Evolutionary conservation across 2,797 vertebrate genomes (phyloP), one percentile per base, ranked within the genome.

Genomic region (Acanthopagrus latus): DNA sequence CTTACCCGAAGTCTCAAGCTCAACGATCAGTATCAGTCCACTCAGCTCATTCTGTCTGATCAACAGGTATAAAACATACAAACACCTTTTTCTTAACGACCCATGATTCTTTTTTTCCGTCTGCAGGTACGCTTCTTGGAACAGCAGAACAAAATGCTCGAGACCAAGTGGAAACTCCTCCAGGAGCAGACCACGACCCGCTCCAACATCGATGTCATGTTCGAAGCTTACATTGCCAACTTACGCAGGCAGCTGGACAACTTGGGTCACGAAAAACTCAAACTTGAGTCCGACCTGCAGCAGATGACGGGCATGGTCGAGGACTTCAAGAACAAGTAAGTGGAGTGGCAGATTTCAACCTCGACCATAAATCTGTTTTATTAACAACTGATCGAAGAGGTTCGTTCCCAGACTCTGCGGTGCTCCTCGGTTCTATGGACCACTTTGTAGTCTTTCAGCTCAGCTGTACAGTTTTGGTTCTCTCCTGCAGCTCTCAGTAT

Each of bases 71-170:
- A 62, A 6, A 44, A n/a, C 4, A 8, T 38, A 38, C 7, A 38
- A 38, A 38, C 7, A 18, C 3, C 47, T 21, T 18, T 9, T 55
- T 60, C 17, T 50, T 23, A 57, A 17, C 16, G 3, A 6, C 0
- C n/a, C 8, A 52, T 59, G 5, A 62, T 16, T 56, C 1, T 6
- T 70, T 47, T 18, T 62, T 29, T 68, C 18, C 46, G 88, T 82
- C 91, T 94, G 0, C 83, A 96, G 95, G 96, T 96, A 2, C 90
- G 95, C 52, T 94, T 92, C 77, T 88, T 96, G 2, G 96, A 96
- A 74, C 95, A 96, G 83, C 95, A 96, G 84, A 96, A 96, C 89
- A 96, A 96, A 88, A 93, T 95, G 90, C 89, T 96, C 18, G 95
- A 95, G 86, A 96, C 95, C 70, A 95, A 95, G 73, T 96, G 95